phyloP scores from a whole-genome alignment of 1,140 invertebrate species.

The Caenorhabditis tropicalis region DNA sequence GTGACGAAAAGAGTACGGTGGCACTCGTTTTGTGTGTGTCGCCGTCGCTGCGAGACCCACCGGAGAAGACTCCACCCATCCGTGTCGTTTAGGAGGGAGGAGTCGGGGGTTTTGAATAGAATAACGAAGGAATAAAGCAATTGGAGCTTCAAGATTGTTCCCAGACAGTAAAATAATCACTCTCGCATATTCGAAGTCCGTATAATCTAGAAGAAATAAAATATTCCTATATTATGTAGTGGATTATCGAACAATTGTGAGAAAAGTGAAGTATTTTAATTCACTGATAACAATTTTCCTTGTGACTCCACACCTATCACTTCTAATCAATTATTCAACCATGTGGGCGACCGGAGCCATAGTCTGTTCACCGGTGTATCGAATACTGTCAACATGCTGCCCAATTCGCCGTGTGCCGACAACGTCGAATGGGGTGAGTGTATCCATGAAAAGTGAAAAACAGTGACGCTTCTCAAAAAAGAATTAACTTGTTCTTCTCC shows the following conservation, averaged over 20 bases:
- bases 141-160: slow-evolving; percentile 1
- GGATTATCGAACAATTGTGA: no score
- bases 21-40: slow-evolving; percentile 16
- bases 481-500: slow-evolving; percentile 43
- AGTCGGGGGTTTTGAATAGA: slow-evolving; percentile 20
- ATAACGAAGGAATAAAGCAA: neutral
- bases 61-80: neutral
- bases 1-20: neutral
- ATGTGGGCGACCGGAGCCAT: slow-evolving; percentile 53
- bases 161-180: neutral
- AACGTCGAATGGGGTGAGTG: slow-evolving; percentile 39
- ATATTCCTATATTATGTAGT: slow-evolving; percentile 1
- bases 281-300: slow-evolving; percentile 14
- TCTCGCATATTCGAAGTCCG: neutral
- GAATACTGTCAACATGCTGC: slow-evolving; percentile 49
- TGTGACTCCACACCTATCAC: neutral
- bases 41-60: neutral
- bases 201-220: neutral
- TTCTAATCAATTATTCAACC: neutral
- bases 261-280: neutral
- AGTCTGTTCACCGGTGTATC: slow-evolving; percentile 51
- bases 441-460: neutral
- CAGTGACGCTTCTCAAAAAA: no score
- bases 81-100: slow-evolving; percentile 31
- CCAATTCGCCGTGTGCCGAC: slow-evolving; percentile 15